Percentiles rank a stretch among this genome's conserved stretches.
These are phyloP conservation scores for Pseudococcus longispinus DNA, from an alignment of 2,888 invertebrate genomes.

Conservation along the genomic window DNA sequence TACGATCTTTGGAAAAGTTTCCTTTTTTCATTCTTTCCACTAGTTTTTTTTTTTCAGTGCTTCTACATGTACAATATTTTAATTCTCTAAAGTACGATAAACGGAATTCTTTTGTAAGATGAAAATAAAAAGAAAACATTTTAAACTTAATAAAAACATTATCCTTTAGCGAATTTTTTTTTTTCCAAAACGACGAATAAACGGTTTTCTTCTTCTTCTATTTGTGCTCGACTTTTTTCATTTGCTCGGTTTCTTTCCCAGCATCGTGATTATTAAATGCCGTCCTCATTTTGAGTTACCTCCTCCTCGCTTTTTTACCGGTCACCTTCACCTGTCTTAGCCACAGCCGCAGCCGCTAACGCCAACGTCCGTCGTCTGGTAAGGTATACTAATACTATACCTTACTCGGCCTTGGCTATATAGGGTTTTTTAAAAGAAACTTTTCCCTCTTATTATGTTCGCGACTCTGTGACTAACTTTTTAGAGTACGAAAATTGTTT, in stretches of 20 bases:
- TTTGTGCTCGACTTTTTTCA: background rate
- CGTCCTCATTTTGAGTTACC: background rate
- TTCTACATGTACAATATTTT: conserved; percentile 25
- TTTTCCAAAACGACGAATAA: conserved; percentile 30
- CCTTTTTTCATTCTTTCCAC: conserved; percentile 8
- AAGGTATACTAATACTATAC: background rate
- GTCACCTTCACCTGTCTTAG: background rate
- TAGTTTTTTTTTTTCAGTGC: background rate
- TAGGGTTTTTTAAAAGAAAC: background rate
- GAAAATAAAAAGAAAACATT: conserved; percentile 22
- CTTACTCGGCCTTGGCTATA: background rate
- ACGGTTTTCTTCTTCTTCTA: background rate
- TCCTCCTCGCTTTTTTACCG: background rate
- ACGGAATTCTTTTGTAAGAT: conserved; percentile 37
- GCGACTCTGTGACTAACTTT: background rate
- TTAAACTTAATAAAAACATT: conserved; percentile 36
- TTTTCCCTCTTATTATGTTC: background rate
- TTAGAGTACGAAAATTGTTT: background rate
- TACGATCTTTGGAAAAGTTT: conserved; percentile 23
- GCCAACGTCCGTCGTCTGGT: background rate
- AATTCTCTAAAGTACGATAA: conserved; percentile 29
- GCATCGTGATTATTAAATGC: conserved; percentile 4
- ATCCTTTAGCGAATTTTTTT: conserved; percentile 37
- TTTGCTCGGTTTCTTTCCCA: background rate
- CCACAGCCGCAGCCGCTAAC: background rate